Evolutionary conservation across 35 echinoderm and acorn worm genomes (phyloP).

Genomic region (Heliocidaris erythrogramma): DNA sequence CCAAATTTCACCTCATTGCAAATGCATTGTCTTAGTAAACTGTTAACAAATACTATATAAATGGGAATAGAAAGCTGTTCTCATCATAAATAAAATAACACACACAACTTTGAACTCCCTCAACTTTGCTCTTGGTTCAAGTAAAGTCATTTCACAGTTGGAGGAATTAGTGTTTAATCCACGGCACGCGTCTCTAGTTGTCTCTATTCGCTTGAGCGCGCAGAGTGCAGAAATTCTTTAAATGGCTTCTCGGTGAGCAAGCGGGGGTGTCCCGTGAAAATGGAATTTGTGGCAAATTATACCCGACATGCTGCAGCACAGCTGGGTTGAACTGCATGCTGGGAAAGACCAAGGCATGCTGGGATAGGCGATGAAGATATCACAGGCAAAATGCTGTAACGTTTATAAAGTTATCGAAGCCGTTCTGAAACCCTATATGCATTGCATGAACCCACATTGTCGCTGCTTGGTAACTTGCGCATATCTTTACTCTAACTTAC

Average conservation of each 20-base stretch:
- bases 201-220: not conserved
- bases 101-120: too few relatives aligned
- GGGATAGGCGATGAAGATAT: not conserved
- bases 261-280: not conserved
- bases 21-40: too few relatives aligned
- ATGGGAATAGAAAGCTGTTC: too few relatives aligned
- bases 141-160: not conserved
- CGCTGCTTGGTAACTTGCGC: too few relatives aligned
- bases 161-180: not conserved
- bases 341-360: not conserved
- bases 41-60: too few relatives aligned
- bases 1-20: too few relatives aligned
- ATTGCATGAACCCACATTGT: too few relatives aligned
- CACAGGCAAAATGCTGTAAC: not conserved
- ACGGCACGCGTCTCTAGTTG: not conserved
- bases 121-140: not conserved
- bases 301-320: not conserved
- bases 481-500: too few relatives aligned
- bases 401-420: too few relatives aligned
- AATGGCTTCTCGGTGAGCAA: not conserved
- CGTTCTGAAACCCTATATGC: too few relatives aligned
- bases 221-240: not conserved
- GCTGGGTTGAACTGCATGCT: not conserved
- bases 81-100: too few relatives aligned
- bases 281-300: conserved; percentile 12